phyloP scores from a whole-genome alignment of 23 tunicate genomes.

The Botrylloides violaceus region DNA sequence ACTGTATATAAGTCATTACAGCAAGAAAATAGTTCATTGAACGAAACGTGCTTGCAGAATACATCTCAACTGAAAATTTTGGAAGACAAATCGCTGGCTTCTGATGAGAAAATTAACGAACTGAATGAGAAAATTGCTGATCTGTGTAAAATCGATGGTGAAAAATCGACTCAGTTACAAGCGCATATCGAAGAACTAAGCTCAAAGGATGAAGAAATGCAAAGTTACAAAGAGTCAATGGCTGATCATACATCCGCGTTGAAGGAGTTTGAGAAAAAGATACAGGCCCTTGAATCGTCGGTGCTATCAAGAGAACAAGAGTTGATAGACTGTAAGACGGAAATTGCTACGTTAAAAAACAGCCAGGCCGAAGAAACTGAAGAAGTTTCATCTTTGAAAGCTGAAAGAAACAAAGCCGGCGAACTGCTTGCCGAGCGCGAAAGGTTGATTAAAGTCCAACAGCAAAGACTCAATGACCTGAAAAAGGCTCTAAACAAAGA shows the following conservation, averaged over 20 bases:
- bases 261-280: neutral
- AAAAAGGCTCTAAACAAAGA: constrained; percentile 72
- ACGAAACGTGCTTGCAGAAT: neutral
- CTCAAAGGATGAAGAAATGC: neutral
- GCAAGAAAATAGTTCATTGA: neutral
- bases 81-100: neutral
- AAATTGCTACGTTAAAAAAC: constrained; percentile 62
- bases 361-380: constrained; percentile 43
- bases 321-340: constrained; percentile 56
- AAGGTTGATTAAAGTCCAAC: constrained; percentile 38
- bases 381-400: constrained; percentile 29
- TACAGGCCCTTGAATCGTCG: constrained; percentile 15
- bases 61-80: neutral
- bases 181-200: neutral
- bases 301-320: constrained; percentile 43
- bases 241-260: neutral
- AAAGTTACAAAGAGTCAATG: neutral
- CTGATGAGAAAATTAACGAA: neutral
- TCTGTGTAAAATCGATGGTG: neutral
- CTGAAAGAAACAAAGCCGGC: constrained; percentile 23
- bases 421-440: constrained; percentile 48
- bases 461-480: constrained; percentile 48
- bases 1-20: neutral
- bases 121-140: neutral
- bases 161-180: neutral